Percentiles rank a stretch among this genome's conserved stretches.
These are phyloP conservation scores for Carcinoscorpius rotundicauda DNA, from an alignment of 1,140 invertebrate genomes.

Conservation along the genomic window DNA sequence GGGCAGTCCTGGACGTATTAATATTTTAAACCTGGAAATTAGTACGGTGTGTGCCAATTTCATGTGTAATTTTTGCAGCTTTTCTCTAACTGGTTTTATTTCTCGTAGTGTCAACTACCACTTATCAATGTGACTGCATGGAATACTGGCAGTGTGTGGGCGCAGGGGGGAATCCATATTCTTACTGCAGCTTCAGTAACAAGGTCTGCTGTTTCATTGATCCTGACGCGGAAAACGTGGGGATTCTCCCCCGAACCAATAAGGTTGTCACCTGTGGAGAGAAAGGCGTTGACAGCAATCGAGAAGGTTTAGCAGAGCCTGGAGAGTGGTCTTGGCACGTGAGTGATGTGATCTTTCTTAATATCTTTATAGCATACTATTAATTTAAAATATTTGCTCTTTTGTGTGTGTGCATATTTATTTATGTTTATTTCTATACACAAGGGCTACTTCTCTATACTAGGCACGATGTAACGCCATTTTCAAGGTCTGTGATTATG, in stretches of 20 bases:
- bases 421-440: too few species aligned
- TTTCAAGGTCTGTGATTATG: too few species aligned
- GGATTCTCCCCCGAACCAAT: conserved; percentile 7
- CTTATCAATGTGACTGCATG: conserved; percentile 33
- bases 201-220: conserved; percentile 25
- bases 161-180: conserved; percentile 34
- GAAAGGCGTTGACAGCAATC: conserved; percentile 28
- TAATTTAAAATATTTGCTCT: too few species aligned
- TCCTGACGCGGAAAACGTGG: conserved; percentile 8
- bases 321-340: conserved; percentile 41
- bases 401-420: too few species aligned
- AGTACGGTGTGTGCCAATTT: too few species aligned
- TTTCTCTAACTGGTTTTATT: too few species aligned
- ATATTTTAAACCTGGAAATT: too few species aligned
- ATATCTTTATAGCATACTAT: too few species aligned
- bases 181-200: conserved; percentile 35
- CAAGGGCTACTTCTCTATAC: too few species aligned
- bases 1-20: too few species aligned
- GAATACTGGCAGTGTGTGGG: conserved; percentile 37
- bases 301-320: conserved; percentile 33
- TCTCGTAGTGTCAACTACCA: not conserved
- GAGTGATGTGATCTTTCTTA: conserved; percentile 21
- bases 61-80: too few species aligned
- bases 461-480: too few species aligned
- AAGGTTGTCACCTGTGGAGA: conserved; percentile 26